Evolutionary conservation across 2,113 vertebrate genomes (phyloP).

Genomic region (Origma solitaria): DNA sequence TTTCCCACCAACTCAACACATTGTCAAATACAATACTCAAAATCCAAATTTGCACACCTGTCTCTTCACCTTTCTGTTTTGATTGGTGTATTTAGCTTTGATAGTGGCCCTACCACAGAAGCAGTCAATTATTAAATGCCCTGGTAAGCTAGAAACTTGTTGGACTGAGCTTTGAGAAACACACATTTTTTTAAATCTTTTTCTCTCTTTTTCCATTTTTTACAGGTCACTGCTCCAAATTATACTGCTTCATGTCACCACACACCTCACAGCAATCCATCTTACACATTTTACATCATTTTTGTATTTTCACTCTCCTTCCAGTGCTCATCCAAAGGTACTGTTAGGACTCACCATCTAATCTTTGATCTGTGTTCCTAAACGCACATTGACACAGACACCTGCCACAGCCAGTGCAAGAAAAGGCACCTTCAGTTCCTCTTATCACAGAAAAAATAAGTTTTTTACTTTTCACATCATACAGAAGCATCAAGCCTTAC

Average conservation of each 20-base stretch:
- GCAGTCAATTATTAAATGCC: neutral
- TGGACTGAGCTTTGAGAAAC: neutral
- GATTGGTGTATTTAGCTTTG: neutral
- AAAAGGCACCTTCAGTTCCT: neutral
- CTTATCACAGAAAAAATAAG: neutral
- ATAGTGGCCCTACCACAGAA: neutral
- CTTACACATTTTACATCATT: neutral
- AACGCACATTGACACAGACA: neutral
- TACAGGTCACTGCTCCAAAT: neutral
- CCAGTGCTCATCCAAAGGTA: neutral
- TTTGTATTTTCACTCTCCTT: neutral
- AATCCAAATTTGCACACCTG: neutral
- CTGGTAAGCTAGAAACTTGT: neutral
- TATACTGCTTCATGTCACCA: neutral
- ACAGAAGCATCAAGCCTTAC: neutral
- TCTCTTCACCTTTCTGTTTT: neutral
- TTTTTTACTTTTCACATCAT: neutral
- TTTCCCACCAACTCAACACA: neutral
- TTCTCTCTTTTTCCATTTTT: neutral
- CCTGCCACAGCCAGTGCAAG: neutral
- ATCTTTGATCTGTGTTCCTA: neutral
- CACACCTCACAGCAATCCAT: neutral
- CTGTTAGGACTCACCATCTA: neutral
- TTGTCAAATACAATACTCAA: neutral
- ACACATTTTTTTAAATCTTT: neutral